A percentile compares a stretch with the other conserved stretches of the same genome.
These are phyloP conservation scores for Ophion obscuratus DNA, from an alignment of 2,888 invertebrate species.

Conservation along the genomic window DNA sequence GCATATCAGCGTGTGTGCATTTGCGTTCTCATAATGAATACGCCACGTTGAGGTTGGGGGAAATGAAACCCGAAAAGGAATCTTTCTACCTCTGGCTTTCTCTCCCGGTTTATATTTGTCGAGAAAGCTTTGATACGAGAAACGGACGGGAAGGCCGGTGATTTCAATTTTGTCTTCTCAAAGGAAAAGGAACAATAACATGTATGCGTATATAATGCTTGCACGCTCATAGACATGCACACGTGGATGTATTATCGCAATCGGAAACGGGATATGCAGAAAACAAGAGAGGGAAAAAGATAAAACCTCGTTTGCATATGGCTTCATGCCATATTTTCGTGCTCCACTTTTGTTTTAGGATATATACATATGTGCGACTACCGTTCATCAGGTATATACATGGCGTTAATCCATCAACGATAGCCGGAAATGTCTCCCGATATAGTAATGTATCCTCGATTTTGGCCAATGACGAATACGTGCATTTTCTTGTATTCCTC, in stretches of 20 bases:
- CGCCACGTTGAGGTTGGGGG: slow-evolving; percentile 6
- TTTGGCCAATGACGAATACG: slow-evolving; percentile 21
- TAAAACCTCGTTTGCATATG: slow-evolving; percentile 18
- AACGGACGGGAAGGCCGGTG: slow-evolving; percentile 23
- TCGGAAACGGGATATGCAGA: slow-evolving; percentile 17
- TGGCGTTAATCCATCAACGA: background rate
- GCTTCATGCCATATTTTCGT: slow-evolving; percentile 50
- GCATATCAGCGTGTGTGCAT: background rate
- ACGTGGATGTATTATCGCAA: slow-evolving; percentile 35
- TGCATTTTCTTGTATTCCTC: background rate
- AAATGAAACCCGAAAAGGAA: slow-evolving; percentile 42
- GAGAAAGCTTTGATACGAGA: slow-evolving; percentile 52
- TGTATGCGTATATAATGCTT: background rate
- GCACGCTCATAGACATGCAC: background rate
- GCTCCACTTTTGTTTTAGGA: slow-evolving; percentile 45
- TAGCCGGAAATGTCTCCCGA: background rate
- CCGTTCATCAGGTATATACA: background rate
- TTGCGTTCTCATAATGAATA: slow-evolving; percentile 47
- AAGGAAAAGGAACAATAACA: slow-evolving; percentile 18
- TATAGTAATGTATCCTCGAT: slow-evolving; percentile 2
- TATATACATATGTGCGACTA: slow-evolving; percentile 43
- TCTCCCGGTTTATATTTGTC: slow-evolving; percentile 12
- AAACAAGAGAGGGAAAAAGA: slow-evolving; percentile 17
- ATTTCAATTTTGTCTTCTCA: slow-evolving; percentile 46
- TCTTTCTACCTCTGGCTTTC: slow-evolving; percentile 13